phyloP scores from a whole-genome alignment of 2,888 invertebrate species.

The Parnassius orleans region DNA sequence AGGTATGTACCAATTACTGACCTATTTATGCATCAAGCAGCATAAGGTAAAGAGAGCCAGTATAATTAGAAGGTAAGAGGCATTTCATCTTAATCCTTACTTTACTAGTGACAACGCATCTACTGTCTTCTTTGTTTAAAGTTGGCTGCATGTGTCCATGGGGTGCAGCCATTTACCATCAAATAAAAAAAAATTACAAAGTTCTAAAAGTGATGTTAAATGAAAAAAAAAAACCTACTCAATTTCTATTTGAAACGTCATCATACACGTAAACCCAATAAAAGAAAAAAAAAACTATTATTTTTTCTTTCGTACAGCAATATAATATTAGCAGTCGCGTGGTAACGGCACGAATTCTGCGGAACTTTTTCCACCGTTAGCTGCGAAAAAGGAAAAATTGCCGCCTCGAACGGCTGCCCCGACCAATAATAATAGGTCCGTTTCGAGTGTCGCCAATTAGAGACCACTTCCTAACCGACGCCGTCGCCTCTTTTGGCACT shows the following conservation, averaged over 20 bases:
- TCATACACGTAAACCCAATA: conserved; percentile 3
- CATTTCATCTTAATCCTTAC: too few species aligned
- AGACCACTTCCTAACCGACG: conserved; percentile 31
- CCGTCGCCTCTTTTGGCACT: conserved; percentile 12
- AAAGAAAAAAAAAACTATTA: not conserved
- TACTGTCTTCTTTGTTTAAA: too few species aligned
- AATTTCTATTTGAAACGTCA: conserved; percentile 1
- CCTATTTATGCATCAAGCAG: too few species aligned
- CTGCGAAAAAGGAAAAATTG: conserved; percentile 25
- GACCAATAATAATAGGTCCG: conserved; percentile 38
- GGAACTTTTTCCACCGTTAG: conserved; percentile 29
- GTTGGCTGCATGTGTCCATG: too few species aligned
- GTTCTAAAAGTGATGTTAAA: too few species aligned
- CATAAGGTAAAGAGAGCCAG: too few species aligned
- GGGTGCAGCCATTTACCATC: too few species aligned
- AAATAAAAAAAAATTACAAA: too few species aligned
- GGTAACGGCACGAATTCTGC: conserved; percentile 25
- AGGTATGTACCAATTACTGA: too few species aligned
- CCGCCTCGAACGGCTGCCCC: conserved; percentile 25
- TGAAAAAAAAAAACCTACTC: not conserved
- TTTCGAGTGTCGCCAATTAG: conserved; percentile 43
- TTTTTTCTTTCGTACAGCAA: not conserved
- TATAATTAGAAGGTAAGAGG: too few species aligned
- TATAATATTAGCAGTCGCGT: conserved; percentile 16
- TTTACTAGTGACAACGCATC: too few species aligned